These are phyloP conservation scores for Hystrix brachyura DNA, from an alignment of 2,113 vertebrate genomes.

Conservation along the genomic window DNA sequence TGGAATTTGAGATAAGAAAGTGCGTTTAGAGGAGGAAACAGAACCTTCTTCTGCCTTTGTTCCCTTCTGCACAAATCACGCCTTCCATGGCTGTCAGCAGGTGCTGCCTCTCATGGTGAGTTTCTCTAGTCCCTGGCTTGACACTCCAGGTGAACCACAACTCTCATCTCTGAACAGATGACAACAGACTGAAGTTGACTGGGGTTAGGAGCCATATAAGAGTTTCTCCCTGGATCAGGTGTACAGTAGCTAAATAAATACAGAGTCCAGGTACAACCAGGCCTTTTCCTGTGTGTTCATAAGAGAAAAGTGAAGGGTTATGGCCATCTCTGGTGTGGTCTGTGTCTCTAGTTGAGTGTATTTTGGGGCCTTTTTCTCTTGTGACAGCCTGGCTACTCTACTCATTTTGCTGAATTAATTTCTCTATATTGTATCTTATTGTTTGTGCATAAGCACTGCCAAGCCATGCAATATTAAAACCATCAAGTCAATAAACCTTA, in stretches of 20 bases:
- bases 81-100: neutral
- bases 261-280: neutral
- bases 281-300: neutral
- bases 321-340: neutral
- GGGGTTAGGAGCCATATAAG: neutral
- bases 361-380: neutral
- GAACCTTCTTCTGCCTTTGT: no score
- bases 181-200: neutral
- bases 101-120: neutral
- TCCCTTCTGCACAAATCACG: neutral
- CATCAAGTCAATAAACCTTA: neutral
- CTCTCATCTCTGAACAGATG: neutral
- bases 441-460: neutral
- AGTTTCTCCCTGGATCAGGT: neutral
- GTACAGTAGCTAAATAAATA: neutral
- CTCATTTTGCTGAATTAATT: neutral
- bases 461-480: constrained; percentile 21
- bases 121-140: neutral
- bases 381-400: neutral
- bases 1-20: neutral
- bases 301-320: neutral
- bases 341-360: neutral
- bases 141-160: neutral
- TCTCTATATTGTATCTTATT: neutral
- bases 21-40: neutral